phyloP scores from a whole-genome alignment of 2,797 vertebrate species.

The Macrochelys suwanniensis region DNA sequence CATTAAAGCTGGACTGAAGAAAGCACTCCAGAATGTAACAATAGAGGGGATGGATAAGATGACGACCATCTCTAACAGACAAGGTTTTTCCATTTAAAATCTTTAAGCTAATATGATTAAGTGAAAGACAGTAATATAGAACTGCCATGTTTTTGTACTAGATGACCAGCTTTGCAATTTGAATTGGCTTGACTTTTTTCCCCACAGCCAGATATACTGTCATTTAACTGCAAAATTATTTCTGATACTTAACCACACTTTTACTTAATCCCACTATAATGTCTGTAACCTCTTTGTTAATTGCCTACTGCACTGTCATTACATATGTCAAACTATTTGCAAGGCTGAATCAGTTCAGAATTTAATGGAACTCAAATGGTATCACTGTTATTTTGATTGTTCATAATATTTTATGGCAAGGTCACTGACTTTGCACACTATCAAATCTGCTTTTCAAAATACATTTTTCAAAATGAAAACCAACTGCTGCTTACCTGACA shows the following conservation, averaged over 20 bases:
- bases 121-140: background rate
- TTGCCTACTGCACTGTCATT: slow-evolving; percentile 6
- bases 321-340: background rate
- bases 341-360: slow-evolving; percentile 17
- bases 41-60: background rate
- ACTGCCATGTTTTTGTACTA: background rate
- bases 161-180: background rate
- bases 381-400: slow-evolving; percentile 42
- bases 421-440: background rate
- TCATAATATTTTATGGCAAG: slow-evolving; percentile 44
- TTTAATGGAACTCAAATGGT: slow-evolving; percentile 35
- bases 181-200: background rate
- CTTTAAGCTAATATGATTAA: background rate
- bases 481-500: slow-evolving; percentile 16
- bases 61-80: background rate
- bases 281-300: slow-evolving; percentile 8
- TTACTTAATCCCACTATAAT: background rate
- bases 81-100: background rate
- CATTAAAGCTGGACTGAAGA: background rate
- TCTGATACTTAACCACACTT: background rate
- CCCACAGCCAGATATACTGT: background rate
- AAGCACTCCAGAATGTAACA: background rate
- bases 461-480: slow-evolving; percentile 31
- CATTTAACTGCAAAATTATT: background rate
- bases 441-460: slow-evolving; percentile 27